These are phyloP conservation scores for Tyria jacobaeae DNA, from an alignment of 2,888 invertebrate genomes.

Conservation along the genomic window DNA sequence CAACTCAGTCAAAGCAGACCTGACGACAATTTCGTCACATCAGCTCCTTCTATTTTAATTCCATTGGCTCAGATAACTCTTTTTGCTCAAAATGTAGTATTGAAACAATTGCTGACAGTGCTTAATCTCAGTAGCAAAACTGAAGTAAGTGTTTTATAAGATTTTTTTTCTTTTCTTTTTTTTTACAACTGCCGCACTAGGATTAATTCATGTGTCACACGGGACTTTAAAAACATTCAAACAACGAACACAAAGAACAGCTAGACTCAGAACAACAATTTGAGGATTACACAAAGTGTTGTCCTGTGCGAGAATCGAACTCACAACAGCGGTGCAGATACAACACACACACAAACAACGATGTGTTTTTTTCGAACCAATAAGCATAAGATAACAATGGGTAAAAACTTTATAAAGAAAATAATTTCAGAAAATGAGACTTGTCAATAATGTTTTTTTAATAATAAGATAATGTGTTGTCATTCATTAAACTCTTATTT, in stretches of 20 bases:
- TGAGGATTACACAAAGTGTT: too few relatives aligned
- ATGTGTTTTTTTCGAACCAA: too few relatives aligned
- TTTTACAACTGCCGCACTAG: neutral
- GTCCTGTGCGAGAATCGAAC: too few relatives aligned
- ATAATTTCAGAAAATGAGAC: neutral
- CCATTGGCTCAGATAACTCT: slow-evolving; percentile 47
- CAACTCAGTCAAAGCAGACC: slow-evolving; percentile 34
- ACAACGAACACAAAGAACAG: too few relatives aligned
- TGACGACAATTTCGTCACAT: slow-evolving; percentile 50
- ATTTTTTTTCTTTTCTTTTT: too few relatives aligned
- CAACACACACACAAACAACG: too few relatives aligned
- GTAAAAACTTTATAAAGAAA: too few relatives aligned
- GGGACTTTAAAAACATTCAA: too few relatives aligned
- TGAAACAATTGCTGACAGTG: slow-evolving; percentile 44
- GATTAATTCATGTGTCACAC: too few relatives aligned
- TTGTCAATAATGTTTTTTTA: neutral
- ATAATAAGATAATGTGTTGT: neutral
- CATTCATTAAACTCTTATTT: slow-evolving; percentile 24
- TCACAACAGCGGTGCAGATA: neutral
- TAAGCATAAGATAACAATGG: neutral
- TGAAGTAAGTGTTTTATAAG: slow-evolving; percentile 43
- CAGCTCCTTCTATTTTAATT: slow-evolving; percentile 50
- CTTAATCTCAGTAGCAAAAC: slow-evolving; percentile 47
- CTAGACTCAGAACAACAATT: too few relatives aligned
- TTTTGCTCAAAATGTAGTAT: slow-evolving; percentile 32